phyloP scores from a whole-genome alignment of 2,888 invertebrate species.

The Melangyna quadrimaculata region DNA sequence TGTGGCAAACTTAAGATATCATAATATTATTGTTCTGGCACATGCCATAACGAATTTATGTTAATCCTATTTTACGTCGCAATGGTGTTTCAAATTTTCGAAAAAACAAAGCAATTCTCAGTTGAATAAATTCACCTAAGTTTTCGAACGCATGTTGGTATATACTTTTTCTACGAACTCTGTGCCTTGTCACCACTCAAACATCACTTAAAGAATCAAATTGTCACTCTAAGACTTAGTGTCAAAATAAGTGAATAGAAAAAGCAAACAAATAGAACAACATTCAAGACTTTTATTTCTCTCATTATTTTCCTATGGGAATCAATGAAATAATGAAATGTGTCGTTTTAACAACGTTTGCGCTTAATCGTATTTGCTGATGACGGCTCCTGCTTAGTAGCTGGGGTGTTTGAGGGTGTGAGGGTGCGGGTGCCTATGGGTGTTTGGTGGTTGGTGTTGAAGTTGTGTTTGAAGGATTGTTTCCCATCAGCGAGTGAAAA shows the following conservation, averaged over 20 bases:
- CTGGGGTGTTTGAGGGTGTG: background rate
- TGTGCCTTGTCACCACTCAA: conserved; percentile 2
- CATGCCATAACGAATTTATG: no score
- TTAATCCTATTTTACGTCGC: no score
- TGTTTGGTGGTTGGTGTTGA: background rate
- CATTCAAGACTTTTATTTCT: conserved; percentile 30
- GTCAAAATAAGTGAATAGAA: conserved; percentile 11
- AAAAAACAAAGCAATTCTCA: background rate
- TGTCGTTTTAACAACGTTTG: conserved; percentile 21
- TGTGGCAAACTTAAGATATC: no score
- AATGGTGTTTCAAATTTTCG: no score
- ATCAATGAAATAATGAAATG: conserved; percentile 16
- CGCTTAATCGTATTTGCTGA: conserved; percentile 23
- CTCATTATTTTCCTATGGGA: conserved; percentile 3
- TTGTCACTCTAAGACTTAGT: conserved; percentile 10
- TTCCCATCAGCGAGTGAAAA: background rate
- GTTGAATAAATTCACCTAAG: background rate
- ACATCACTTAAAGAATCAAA: conserved; percentile 24
- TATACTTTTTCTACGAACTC: background rate
- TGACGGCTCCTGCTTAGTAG: background rate
- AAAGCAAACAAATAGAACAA: conserved; percentile 12
- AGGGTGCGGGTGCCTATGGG: background rate
- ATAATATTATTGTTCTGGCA: no score
- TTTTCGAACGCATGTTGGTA: no score
- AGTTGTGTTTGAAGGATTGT: background rate